Percentiles rank a stretch among this genome's conserved stretches.
Evolutionary conservation across 2,888 invertebrate genomes (phyloP).

Genomic region (Amiota mariae): DNA sequence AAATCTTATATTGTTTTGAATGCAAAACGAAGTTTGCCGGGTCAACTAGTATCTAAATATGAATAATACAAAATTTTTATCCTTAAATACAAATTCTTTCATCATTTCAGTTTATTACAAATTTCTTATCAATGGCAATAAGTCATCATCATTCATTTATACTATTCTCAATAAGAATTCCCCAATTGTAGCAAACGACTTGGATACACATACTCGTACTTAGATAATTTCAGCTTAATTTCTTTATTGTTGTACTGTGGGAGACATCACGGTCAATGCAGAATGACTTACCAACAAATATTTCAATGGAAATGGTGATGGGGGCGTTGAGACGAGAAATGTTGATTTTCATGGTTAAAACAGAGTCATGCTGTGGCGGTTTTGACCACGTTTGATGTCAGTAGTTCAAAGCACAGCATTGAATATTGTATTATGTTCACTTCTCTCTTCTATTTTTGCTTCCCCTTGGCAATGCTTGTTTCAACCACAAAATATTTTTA

Average conservation of each 20-base stretch:
- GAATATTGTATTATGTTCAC: conserved; percentile 29
- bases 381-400: conserved; percentile 38
- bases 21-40: no score
- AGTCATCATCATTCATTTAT: no score
- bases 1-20: no score
- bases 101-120: no score
- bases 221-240: conserved; percentile 8
- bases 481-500: conserved; percentile 45
- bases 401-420: conserved; percentile 45
- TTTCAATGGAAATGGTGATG: conserved; percentile 23
- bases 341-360: not conserved
- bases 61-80: no score
- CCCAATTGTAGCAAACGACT: not conserved
- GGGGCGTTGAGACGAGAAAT: not conserved
- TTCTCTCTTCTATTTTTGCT: conserved; percentile 36
- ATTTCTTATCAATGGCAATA: no score
- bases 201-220: not conserved
- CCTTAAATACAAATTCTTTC: no score
- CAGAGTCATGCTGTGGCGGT: conserved; percentile 20
- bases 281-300: conserved; percentile 40
- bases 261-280: not conserved
- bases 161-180: not conserved
- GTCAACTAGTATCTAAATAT: no score
- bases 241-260: conserved; percentile 16
- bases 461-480: conserved; percentile 32